A percentile compares a stretch with the other conserved stretches of the same genome.
Evolutionary conservation across 2,113 vertebrate genomes (phyloP).

Genomic region (Elephas maximus): DNA sequence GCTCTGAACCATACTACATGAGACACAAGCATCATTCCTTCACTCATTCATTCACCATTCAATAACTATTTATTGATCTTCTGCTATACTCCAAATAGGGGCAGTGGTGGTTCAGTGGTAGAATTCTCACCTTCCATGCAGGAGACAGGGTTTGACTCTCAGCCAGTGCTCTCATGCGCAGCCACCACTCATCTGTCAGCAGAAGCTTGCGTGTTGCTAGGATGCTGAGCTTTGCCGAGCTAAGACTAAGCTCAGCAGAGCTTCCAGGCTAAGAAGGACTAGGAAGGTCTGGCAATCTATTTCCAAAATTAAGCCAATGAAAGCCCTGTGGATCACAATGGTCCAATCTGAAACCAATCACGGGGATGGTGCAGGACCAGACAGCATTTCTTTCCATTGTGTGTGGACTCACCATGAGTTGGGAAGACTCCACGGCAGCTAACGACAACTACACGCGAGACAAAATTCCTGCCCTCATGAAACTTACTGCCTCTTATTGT

Average conservation of each 20-base stretch:
- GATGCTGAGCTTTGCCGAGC: not conserved
- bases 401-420: not conserved
- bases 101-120: too few species aligned
- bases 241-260: not conserved
- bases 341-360: not conserved
- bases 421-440: not conserved
- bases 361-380: not conserved
- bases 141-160: not conserved
- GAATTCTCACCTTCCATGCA: not conserved
- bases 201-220: not conserved
- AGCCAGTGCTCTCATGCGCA: not conserved
- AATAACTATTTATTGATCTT: not conserved
- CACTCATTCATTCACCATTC: not conserved
- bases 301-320: not conserved
- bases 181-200: not conserved
- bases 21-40: not conserved
- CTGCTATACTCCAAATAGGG: not conserved
- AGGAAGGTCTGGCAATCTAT: not conserved
- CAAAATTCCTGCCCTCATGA: not conserved
- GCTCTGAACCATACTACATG: not conserved
- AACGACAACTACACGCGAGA: not conserved
- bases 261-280: not conserved
- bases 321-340: not conserved
- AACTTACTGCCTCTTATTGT: not conserved
- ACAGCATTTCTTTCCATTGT: not conserved